Conservation (phyloP, 2,113 vertebrate species). For the Pipra filicauda region DNA sequence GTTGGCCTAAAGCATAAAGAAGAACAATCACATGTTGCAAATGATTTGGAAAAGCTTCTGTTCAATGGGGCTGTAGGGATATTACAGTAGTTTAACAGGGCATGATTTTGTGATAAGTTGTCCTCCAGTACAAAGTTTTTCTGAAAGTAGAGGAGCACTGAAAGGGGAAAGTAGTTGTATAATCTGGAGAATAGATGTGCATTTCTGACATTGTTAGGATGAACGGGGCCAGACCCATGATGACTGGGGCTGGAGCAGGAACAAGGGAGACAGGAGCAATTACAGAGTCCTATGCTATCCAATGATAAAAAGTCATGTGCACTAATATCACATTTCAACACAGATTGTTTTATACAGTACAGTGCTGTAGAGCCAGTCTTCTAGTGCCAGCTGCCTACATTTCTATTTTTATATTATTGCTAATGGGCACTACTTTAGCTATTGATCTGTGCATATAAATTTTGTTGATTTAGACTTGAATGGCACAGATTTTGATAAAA, state of each 20-base stretch:
- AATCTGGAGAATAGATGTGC: neutral
- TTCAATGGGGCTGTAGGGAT: neutral
- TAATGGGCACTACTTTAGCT: neutral
- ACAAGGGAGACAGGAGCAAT: neutral
- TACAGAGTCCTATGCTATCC: neutral
- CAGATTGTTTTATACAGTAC: neutral
- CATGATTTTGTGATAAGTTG: neutral
- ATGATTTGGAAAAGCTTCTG: neutral
- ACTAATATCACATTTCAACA: neutral
- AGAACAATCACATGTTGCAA: neutral
- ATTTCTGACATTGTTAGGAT: neutral
- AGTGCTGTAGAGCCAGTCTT: neutral
- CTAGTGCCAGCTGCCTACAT: neutral
- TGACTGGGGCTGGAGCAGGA: neutral
- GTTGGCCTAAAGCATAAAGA: neutral
- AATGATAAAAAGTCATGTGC: neutral
- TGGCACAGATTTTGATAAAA: neutral
- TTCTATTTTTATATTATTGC: neutral
- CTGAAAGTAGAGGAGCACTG: neutral
- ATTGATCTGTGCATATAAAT: neutral
- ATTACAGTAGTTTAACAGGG: neutral
- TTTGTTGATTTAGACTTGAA: neutral
- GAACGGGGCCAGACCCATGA: neutral
- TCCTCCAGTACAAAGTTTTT: neutral
- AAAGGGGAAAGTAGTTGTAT: neutral